phyloP scores from a whole-genome alignment of 2,888 invertebrate genomes.

The Ophioninae sp. region DNA sequence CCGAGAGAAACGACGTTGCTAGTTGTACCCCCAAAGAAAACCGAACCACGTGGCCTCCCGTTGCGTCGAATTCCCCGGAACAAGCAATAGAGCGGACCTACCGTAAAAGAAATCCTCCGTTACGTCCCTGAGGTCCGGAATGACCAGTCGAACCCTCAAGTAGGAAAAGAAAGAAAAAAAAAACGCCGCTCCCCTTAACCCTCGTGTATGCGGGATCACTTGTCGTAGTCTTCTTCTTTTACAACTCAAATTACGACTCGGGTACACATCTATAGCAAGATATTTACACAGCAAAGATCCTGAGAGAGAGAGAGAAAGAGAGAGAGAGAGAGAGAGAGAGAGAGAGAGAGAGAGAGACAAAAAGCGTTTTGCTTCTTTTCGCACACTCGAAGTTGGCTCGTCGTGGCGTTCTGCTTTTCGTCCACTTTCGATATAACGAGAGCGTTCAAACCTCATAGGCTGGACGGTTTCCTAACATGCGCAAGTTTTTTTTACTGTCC shows the following conservation, averaged over 20 bases:
- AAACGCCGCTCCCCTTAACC: neutral
- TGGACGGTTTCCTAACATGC: neutral
- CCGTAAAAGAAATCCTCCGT: constrained; percentile 67
- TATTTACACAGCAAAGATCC: neutral
- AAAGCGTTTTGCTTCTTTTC: neutral
- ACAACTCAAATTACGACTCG: neutral
- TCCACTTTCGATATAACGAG: neutral
- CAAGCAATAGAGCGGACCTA: constrained; percentile 18
- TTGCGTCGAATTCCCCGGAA: constrained; percentile 12
- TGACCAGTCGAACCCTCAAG: constrained; percentile 57
- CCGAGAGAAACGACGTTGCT: constrained; percentile 38
- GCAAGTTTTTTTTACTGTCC: neutral
- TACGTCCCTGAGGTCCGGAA: constrained; percentile 55
- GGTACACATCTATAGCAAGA: neutral
- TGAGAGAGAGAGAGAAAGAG: neutral
- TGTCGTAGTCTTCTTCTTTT: constrained; percentile 9
- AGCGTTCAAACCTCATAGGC: neutral
- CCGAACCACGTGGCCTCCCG: constrained; percentile 31
- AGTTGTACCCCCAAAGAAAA: constrained; percentile 30
- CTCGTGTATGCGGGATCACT: constrained; percentile 3
- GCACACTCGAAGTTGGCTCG: neutral
- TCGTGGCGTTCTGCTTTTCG: neutral
- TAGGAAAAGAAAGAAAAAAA: constrained; percentile 50
- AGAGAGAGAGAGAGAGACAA: neutral
- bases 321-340: neutral